Percentiles rank a stretch among this genome's conserved stretches.
phyloP scores from a whole-genome alignment of 2,113 vertebrate genomes.

The Peromyscus californicus region DNA sequence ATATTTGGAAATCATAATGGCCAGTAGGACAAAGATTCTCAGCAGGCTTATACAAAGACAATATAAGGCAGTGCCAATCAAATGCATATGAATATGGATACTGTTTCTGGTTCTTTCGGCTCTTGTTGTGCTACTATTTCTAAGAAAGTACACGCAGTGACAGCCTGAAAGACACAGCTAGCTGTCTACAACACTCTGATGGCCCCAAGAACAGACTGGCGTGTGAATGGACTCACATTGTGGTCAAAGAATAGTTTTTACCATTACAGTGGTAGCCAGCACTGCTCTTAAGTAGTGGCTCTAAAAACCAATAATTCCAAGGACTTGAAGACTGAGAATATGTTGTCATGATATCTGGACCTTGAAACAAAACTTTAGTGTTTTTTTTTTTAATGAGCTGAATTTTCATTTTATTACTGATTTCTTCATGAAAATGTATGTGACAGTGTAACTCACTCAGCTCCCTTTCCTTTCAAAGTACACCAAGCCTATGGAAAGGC shows the following conservation, averaged over 20 bases:
- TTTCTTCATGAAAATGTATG: neutral
- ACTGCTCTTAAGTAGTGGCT: neutral
- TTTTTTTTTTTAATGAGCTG: neutral
- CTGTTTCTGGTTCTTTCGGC: neutral
- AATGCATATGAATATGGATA: neutral
- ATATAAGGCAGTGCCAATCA: neutral
- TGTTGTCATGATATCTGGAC: neutral
- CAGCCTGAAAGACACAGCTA: neutral
- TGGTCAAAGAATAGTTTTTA: neutral
- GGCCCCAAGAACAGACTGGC: neutral
- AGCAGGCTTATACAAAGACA: neutral
- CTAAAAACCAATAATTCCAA: neutral
- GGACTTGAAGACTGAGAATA: neutral
- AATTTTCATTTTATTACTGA: constrained; percentile 27
- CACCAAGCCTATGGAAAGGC: neutral
- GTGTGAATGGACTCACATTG: neutral
- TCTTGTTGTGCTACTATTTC: neutral
- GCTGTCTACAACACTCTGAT: neutral
- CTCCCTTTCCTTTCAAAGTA: neutral
- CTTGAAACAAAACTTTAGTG: neutral
- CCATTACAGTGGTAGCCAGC: neutral
- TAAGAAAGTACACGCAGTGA: neutral
- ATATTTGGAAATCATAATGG: neutral
- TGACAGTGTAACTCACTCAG: neutral
- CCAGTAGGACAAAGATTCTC: neutral